phyloP scores from a whole-genome alignment of 2,113 vertebrate genomes.

The Junco hyemalis region DNA sequence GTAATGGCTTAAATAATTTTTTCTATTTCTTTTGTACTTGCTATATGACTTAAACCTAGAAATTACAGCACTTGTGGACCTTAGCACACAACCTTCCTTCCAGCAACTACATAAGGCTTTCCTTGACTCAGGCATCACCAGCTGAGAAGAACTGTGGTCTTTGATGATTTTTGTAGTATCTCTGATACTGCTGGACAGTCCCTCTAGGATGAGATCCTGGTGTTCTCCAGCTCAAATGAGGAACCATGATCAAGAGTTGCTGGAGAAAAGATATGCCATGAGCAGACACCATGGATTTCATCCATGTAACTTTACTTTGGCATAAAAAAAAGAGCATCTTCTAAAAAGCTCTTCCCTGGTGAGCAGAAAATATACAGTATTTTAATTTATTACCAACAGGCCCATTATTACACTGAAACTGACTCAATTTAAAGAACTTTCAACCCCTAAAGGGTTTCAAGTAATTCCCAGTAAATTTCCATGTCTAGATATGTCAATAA shows the following conservation, averaged over 20 bases:
- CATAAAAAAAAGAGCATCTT: background rate
- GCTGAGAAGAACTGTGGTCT: background rate
- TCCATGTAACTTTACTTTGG: background rate
- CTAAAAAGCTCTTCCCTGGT: background rate
- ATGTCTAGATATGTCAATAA: constrained; percentile 1
- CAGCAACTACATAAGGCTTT: background rate
- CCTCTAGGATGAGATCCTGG: background rate
- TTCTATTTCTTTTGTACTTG: background rate
- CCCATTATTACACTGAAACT: background rate
- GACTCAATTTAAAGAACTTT: background rate
- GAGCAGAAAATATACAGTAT: background rate
- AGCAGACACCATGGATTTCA: background rate
- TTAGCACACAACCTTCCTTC: background rate
- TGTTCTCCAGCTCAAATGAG: background rate
- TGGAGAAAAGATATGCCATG: background rate
- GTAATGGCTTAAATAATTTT: background rate
- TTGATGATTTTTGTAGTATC: background rate
- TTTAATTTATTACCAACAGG: constrained; percentile 1
- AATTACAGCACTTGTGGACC: background rate
- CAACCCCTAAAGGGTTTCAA: background rate
- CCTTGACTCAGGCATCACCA: background rate
- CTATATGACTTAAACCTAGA: background rate
- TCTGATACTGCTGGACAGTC: background rate
- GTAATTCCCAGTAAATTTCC: constrained; percentile 20
- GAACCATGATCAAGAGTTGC: background rate